A percentile compares a stretch with the other conserved stretches of the same genome.
Conservation (phyloP, 1,140 invertebrate genomes). For the Brachionus manjavacas region DNA sequence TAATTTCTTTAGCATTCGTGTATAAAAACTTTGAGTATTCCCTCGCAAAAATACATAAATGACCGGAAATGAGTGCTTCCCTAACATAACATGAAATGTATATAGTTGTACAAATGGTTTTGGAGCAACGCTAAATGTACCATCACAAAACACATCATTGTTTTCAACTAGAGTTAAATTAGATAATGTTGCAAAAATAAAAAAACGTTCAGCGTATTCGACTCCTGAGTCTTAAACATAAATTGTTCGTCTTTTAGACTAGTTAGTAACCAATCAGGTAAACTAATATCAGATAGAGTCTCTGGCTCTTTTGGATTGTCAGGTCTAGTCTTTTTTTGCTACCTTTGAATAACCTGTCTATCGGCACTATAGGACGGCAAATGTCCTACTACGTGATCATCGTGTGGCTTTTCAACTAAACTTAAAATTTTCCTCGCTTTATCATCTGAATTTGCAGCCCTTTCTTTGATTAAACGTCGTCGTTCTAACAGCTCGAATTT, state of each 20-base stretch:
- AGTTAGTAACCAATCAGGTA: too few species aligned
- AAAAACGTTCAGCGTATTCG: background rate
- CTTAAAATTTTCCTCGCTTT: background rate
- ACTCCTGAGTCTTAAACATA: background rate
- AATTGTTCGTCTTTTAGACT: too few species aligned
- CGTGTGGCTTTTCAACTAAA: background rate
- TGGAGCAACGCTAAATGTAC: background rate
- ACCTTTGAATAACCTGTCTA: background rate
- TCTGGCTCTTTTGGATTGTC: background rate
- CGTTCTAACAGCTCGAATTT: background rate
- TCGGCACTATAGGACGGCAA: background rate
- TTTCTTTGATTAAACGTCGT: background rate
- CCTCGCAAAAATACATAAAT: background rate
- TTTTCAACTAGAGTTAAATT: background rate
- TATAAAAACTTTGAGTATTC: background rate
- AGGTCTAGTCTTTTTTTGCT: background rate
- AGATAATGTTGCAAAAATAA: background rate
- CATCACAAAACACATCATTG: background rate
- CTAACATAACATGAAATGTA: background rate
- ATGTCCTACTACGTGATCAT: background rate
- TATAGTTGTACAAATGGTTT: background rate
- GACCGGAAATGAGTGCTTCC: background rate
- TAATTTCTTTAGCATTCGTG: background rate
- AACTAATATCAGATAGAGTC: too few species aligned
- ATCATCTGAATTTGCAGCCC: background rate